These are phyloP conservation scores for Erebia epiphron DNA, from an alignment of 2,888 invertebrate genomes.

Conservation along the genomic window DNA sequence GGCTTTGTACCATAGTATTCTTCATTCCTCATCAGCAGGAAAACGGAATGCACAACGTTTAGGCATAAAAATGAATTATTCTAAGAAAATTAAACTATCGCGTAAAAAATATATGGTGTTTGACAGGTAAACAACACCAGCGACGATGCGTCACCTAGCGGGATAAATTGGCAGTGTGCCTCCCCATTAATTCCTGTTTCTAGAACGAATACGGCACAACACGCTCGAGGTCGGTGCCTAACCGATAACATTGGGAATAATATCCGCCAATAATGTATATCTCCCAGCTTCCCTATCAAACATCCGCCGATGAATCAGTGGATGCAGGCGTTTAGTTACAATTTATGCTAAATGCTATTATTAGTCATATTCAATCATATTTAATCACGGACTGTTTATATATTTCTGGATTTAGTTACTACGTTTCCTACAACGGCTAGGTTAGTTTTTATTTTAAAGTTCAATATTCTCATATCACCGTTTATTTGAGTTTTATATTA, in stretches of 20 bases:
- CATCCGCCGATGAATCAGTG: slow-evolving; percentile 44
- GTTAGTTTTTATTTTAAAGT: not conserved
- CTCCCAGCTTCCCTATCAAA: slow-evolving; percentile 41
- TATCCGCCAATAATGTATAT: slow-evolving; percentile 44
- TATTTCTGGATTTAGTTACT: not conserved
- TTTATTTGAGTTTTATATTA: too few relatives aligned
- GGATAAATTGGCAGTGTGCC: too few relatives aligned
- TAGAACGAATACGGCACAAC: not conserved
- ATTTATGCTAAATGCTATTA: slow-evolving; percentile 3
- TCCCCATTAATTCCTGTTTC: slow-evolving; percentile 3
- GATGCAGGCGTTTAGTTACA: slow-evolving; percentile 28
- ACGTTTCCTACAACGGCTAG: not conserved
- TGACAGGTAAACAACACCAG: too few relatives aligned
- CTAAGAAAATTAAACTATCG: too few relatives aligned
- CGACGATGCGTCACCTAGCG: too few relatives aligned
- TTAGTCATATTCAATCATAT: slow-evolving; percentile 2
- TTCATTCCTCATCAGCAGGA: too few relatives aligned
- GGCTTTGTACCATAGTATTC: too few relatives aligned
- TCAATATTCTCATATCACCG: too few relatives aligned
- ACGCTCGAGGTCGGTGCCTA: slow-evolving; percentile 18
- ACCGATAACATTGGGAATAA: slow-evolving; percentile 38
- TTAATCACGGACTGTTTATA: not conserved
- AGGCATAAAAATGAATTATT: too few relatives aligned
- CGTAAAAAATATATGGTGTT: too few relatives aligned
- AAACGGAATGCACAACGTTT: too few relatives aligned